Evolutionary conservation across 1,140 invertebrate genomes (phyloP).

Genomic region (Orius insidiosus): DNA sequence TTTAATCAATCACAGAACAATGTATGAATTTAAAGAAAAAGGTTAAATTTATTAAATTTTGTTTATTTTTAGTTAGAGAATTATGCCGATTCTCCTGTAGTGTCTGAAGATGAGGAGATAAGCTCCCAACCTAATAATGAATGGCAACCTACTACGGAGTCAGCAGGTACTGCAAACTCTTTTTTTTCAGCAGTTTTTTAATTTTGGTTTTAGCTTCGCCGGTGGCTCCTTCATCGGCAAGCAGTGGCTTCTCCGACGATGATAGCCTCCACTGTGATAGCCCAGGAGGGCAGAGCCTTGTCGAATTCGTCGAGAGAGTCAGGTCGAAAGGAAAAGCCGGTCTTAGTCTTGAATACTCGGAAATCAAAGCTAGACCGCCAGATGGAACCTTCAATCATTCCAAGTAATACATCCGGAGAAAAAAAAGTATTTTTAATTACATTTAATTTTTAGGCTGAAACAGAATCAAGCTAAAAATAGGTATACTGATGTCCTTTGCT

Average conservation of each 20-base stretch:
- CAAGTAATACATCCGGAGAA: slow-evolving; percentile 31
- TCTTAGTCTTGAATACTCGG: slow-evolving; percentile 63
- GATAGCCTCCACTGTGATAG: slow-evolving; percentile 60
- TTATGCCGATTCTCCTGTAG: slow-evolving; percentile 14
- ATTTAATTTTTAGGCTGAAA: slow-evolving; percentile 38
- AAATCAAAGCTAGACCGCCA: slow-evolving; percentile 65
- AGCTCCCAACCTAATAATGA: slow-evolving; percentile 15
- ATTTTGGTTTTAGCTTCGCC: slow-evolving; percentile 10
- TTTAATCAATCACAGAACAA: slow-evolving; percentile 1
- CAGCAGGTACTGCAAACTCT: too few species aligned
- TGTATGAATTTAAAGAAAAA: not conserved
- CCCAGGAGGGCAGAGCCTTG: slow-evolving; percentile 41
- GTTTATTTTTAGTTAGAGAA: slow-evolving; percentile 10
- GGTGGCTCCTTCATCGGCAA: slow-evolving; percentile 47
- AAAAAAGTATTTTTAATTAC: not conserved
- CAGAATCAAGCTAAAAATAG: slow-evolving; percentile 83
- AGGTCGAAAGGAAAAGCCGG: slow-evolving; percentile 54
- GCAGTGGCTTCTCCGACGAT: slow-evolving; percentile 74
- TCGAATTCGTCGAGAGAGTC: slow-evolving; percentile 62
- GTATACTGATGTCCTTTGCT: slow-evolving; percentile 91
- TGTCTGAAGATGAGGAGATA: slow-evolving; percentile 22
- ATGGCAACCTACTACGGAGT: slow-evolving; percentile 16
- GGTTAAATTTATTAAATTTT: not conserved
- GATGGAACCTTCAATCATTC: slow-evolving; percentile 68
- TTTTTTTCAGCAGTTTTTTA: too few species aligned